Base-by-base conservation (phyloP, 2,888 invertebrate species). In the Choreutis nemorana region DNA sequence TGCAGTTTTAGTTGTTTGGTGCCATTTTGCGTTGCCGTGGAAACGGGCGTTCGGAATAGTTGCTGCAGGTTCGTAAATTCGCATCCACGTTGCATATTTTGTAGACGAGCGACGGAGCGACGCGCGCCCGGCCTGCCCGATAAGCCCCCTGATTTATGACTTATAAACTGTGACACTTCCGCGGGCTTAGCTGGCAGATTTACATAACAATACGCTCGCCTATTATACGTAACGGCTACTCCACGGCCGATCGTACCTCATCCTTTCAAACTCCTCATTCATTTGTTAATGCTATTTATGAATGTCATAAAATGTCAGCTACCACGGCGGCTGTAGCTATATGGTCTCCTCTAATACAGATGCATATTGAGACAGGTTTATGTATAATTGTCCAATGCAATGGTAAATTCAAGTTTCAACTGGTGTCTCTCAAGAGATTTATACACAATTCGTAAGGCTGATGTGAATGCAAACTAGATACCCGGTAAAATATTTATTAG, bases 141-240 rank as follows among this genome's bases (percentile, higher is more conserved):
- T 72, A 72, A 72, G 66, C 65, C 50, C 37, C 41, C 56, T 71
- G 70, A 72, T 72, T 72, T 72, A 72, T 62, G 64, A 57, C 54
- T 57, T 63, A 63, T 64, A 63, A 71, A 64, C 58, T 29, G 60
- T 58, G 58, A 62, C 57, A 66, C 60, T 71, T 71, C 68, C 65
- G 62, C 61, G 55, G 52, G 56, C 55, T 59, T 48, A 51, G 43
- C 39, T 45, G 46, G 42, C 50, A 55, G 64, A 59, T 64, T 64
- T 61, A 57, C 54, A 52, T 48, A 44, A 43, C 37, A 41, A 35
- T 30, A 31, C 41, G 31, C 41, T 40, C 12, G 29, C 15, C 26
- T 10, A 27, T 31, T 31, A 18, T 31, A 26, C 14, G 30, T 30
- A 41, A 42, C 37, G 37, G 41, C 32, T 36, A 32, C 36, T 44